Conservation (phyloP, 2,888 invertebrate species). For the Drosophila demipolita region DNA sequence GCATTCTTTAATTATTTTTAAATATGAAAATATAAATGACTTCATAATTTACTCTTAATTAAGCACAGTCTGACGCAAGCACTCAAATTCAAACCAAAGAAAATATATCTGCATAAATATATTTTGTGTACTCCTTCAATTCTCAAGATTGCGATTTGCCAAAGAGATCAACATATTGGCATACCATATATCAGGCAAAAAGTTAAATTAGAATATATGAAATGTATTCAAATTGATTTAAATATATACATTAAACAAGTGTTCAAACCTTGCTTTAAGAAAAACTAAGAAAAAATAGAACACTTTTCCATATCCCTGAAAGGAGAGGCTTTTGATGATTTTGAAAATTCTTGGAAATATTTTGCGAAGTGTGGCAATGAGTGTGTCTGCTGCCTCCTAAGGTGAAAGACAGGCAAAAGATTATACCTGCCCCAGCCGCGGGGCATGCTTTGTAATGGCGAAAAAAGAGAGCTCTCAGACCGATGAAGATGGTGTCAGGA, state of each 20-base stretch:
- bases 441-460: constrained; percentile 73
- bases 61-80: background rate
- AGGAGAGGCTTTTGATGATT: background rate
- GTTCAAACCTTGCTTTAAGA: background rate
- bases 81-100: background rate
- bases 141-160: background rate
- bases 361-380: constrained; percentile 10
- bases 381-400: constrained; percentile 37
- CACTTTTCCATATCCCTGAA: background rate
- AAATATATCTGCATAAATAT: background rate
- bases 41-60: too few species aligned
- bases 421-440: constrained; percentile 74
- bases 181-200: background rate
- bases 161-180: background rate
- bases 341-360: background rate
- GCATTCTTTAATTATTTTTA: background rate
- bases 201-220: background rate
- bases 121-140: background rate
- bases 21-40: background rate
- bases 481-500: constrained; percentile 31
- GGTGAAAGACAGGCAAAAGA: constrained; percentile 76
- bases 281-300: background rate
- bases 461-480: constrained; percentile 29
- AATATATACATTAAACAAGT: background rate
- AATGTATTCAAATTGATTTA: background rate